phyloP scores from a whole-genome alignment of 2,888 invertebrate species.

The Cantharis flavilabris region DNA sequence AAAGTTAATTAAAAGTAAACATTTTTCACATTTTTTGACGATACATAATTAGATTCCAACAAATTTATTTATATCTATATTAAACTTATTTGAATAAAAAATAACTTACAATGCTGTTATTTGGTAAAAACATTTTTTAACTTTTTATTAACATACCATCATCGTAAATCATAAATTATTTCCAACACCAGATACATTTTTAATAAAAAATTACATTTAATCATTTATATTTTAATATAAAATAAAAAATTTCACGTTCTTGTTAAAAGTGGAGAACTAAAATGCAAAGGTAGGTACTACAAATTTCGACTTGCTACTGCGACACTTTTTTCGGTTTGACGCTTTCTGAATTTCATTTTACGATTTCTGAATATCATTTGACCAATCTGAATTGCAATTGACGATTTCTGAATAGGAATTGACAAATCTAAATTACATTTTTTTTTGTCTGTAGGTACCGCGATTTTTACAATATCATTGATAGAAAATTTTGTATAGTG shows the following conservation, averaged over 20 bases:
- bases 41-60: not conserved
- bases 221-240: not conserved
- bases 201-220: not conserved
- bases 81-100: not conserved
- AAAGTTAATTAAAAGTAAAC: not conserved
- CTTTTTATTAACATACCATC: not conserved
- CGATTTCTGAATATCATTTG: no score
- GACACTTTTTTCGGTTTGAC: no score
- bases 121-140: not conserved
- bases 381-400: no score
- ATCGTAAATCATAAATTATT: not conserved
- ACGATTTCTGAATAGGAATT: no score
- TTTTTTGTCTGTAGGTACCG: no score
- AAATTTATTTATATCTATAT: not conserved
- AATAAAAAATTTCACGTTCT: not conserved
- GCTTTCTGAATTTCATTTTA: no score
- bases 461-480: no score
- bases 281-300: not conserved
- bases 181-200: not conserved
- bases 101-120: not conserved
- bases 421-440: no score
- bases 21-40: not conserved
- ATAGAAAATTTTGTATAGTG: no score
- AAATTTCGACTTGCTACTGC: not conserved
- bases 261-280: not conserved